Base-by-base conservation (phyloP, 2,797 vertebrate species). In the Psittacula derbiana region DNA sequence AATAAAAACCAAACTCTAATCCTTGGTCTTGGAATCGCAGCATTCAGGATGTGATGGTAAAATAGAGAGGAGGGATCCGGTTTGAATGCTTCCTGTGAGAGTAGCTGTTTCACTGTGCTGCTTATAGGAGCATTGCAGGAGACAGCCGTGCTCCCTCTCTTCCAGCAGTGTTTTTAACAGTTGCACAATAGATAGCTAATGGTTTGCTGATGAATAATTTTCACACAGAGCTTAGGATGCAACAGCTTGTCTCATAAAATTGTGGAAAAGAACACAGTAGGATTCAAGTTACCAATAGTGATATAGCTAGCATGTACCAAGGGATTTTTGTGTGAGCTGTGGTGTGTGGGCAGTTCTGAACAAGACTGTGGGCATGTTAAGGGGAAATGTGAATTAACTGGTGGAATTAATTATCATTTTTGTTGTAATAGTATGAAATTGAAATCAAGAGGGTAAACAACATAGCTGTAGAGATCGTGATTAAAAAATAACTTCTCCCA, bases 61-160 rank as follows among this genome's bases (percentile, higher is more conserved):
- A 79, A 58, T 1, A 28, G 47, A 25, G 49, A 36, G 53, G 72
- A 92, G 69, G 61, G 28, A 47, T 16, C 0, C 0, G 2, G 11
- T 79, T 40, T 58, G 73, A 30, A 21, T 6, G 66, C 43, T 75
- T 83, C 76, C 75, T 28, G 65, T 44, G 27, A 61, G 53, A 38
- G 53, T 4, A 62, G 80, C 80, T 71, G 49, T 90, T 76, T 16
- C 10, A 5, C 38, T 36, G 43, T 43, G 76, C 67, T 60, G 67
- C 53, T 85, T 53, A 1, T 16, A 8, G 65, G n/a, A 25, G 60
- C 15, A 38, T 38, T 71, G 27, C 33, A 57, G 67, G 36, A 62
- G 47, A 5, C 41, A 21, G 69, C 69, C 1, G 0, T 24, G 50
- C 76, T 91, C 38, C 44, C n/a, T 62, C 43, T 65, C 36, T 60